Evolutionary conservation across 2,113 vertebrate species (phyloP).

Genomic region (Misgurnus mizolepis): DNA sequence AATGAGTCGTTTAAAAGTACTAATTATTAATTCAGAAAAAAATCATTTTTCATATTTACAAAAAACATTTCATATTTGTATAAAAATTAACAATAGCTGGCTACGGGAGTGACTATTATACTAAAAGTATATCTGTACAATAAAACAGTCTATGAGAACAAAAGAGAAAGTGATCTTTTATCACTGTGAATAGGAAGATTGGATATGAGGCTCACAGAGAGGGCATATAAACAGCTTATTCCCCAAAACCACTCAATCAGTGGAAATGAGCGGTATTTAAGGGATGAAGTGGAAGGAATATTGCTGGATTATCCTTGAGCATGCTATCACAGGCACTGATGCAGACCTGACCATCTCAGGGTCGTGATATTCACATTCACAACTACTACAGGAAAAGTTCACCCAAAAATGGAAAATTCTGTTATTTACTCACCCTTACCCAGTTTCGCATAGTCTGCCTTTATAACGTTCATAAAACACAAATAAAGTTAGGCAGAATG

Average conservation of each 20-base stretch:
- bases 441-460: too few relatives aligned
- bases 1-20: too few relatives aligned
- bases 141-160: not conserved
- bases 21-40: too few relatives aligned
- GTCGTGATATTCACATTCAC: slow-evolving; percentile 20
- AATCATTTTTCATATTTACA: too few relatives aligned
- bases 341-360: slow-evolving; percentile 6
- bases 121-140: not conserved
- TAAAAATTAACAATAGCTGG: too few relatives aligned
- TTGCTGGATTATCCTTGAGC: slow-evolving; percentile 22
- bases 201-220: slow-evolving; percentile 5
- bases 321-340: slow-evolving; percentile 9
- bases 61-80: too few relatives aligned
- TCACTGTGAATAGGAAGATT: not conserved
- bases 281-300: not conserved
- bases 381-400: slow-evolving; percentile 15
- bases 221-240: slow-evolving; percentile 29
- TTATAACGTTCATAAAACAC: not conserved
- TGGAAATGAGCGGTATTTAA: slow-evolving; percentile 13
- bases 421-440: not conserved
- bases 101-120: too few relatives aligned
- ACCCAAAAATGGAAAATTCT: slow-evolving; percentile 4
- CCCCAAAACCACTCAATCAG: slow-evolving; percentile 16
- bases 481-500: not conserved
- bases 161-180: not conserved